Evolutionary conservation across 2,888 invertebrate genomes (phyloP), one percentile per base, ranked within the genome.

Genomic region (Tigriopus californicus): DNA sequence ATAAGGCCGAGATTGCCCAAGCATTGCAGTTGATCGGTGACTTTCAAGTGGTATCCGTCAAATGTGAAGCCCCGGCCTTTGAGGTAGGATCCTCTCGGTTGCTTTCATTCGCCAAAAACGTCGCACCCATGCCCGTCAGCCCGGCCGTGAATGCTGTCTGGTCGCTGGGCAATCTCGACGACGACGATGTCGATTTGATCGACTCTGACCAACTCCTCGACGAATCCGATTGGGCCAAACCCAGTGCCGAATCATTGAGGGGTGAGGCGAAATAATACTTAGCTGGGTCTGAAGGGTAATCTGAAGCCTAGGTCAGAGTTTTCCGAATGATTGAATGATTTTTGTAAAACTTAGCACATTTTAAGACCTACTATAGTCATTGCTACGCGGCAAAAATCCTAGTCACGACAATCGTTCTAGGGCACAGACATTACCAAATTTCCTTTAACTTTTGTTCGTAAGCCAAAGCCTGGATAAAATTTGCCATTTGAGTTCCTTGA

Each of bases 201-300:
- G 84, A 95, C 72, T 84, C 86, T 62, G 85, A 91, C 71, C 81
- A 83, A 64, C 76, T 98, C 33, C 73, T 98, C 18, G 89, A 91
- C 71, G 90, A 88, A 66, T 83, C 83, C 61, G 95, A 97, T 71
- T 77, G 86, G 63, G 79, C 81, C 66, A 90, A 85, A 72, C 97
- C 97, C 2, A 83, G 87, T 67, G 81, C 85, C 33, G 74, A 80
- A 18, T 80, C 85, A 12, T 75, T 94, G n/a, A 82, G 77, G 79
- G 87, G 89, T 88, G 62, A 62, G 61, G n/a, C n/a, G 44, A 42
- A 18, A 12, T 41, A 13, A 22, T 33, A 46, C 12, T 48, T n/a
- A 20, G 11, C 33, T 57, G 3, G 22, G n/a, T n/a, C n/a, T 56
- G 33, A 18, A 13, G 18, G 15, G 12, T 15, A n/a, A n/a, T n/a